A percentile compares a stretch with the other conserved stretches of the same genome.
These are phyloP conservation scores for Mungos mungo DNA, from an alignment of 2,113 vertebrate species.

Conservation along the genomic window DNA sequence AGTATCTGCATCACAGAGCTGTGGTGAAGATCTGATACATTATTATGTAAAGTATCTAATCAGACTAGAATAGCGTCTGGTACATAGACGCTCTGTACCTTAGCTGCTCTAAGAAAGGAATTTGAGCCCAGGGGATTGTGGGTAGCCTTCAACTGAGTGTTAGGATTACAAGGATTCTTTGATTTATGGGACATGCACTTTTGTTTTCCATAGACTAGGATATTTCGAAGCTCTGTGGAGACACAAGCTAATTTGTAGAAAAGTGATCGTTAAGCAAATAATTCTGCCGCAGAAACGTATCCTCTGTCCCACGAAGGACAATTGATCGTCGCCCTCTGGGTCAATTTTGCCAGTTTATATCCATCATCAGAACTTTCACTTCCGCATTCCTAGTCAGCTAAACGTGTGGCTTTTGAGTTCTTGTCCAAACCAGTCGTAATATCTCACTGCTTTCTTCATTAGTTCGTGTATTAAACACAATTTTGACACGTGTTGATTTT, in stretches of 20 bases:
- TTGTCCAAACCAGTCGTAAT: not conserved
- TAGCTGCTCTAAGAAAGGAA: too few species aligned
- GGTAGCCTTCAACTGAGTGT: not conserved
- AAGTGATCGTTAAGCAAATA: not conserved
- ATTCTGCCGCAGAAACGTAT: not conserved
- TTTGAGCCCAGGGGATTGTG: not conserved
- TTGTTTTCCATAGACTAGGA: not conserved
- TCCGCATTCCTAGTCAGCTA: not conserved
- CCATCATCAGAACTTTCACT: not conserved
- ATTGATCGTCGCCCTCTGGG: rapidly evolving
- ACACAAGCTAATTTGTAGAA: not conserved
- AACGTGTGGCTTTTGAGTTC: not conserved
- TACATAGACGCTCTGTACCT: rapidly evolving
- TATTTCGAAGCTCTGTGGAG: not conserved
- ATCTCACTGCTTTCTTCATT: not conserved
- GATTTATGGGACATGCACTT: not conserved
- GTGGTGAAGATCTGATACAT: not conserved
- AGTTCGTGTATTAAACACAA: not conserved
- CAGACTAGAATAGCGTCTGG: not conserved
- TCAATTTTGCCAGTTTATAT: not conserved
- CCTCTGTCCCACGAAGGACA: not conserved
- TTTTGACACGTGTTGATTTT: not conserved
- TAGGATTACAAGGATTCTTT: not conserved
- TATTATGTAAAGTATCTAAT: not conserved
- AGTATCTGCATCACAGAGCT: not conserved